Evolutionary conservation across 2,888 invertebrate genomes (phyloP).

Genomic region (Epinotia brunnichana): DNA sequence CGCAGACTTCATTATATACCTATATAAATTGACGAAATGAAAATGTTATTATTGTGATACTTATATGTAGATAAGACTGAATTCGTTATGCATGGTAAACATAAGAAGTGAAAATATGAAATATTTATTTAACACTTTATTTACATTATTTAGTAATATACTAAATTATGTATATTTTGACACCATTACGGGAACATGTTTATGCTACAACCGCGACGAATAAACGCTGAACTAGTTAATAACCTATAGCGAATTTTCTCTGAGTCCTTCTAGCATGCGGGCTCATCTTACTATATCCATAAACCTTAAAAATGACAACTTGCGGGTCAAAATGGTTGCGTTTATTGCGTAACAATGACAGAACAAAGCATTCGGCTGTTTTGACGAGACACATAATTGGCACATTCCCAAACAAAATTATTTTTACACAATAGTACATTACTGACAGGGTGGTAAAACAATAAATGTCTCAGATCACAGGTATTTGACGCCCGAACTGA

Average conservation of each 20-base stretch:
- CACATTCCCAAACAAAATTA: no score
- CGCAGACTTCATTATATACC: conserved; percentile 70
- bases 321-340: no score
- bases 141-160: conserved; percentile 83
- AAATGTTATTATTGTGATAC: conserved; percentile 65
- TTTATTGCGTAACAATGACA: no score
- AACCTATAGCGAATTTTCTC: conserved; percentile 34
- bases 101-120: conserved; percentile 69
- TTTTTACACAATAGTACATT: no score
- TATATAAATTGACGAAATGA: conserved; percentile 73
- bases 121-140: conserved; percentile 68
- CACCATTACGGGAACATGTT: conserved; percentile 69
- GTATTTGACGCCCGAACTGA: no score
- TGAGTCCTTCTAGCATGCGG: background rate
- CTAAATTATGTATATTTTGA: conserved; percentile 79
- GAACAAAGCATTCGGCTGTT: no score
- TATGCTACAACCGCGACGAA: conserved; percentile 49
- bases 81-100: conserved; percentile 68
- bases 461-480: no score
- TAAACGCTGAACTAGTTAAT: conserved; percentile 29
- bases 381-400: no score
- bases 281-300: background rate
- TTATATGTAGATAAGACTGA: conserved; percentile 65
- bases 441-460: no score
- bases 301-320: no score